Evolutionary conservation across 2,888 invertebrate genomes (phyloP).

Genomic region (Aspidapion aeneum): DNA sequence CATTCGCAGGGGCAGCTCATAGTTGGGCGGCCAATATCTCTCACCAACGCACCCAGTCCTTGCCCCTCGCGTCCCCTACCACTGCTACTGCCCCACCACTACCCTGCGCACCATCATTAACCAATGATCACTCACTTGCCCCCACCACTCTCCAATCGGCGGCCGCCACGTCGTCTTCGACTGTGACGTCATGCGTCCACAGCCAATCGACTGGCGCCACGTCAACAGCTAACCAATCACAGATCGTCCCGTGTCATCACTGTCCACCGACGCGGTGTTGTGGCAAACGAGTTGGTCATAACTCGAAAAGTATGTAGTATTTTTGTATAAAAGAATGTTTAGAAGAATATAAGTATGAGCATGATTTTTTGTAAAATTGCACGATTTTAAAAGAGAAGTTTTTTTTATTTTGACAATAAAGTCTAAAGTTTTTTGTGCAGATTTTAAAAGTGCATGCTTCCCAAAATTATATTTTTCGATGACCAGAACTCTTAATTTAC

Average conservation of each 20-base stretch:
- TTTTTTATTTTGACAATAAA: no score
- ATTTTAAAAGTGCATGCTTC: no score
- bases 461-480: no score
- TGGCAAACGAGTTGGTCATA: constrained; percentile 40
- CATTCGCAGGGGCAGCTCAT: constrained; percentile 37
- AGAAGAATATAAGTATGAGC: no score
- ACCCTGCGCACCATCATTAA: constrained; percentile 27
- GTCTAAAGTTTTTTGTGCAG: no score
- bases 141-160: constrained; percentile 18
- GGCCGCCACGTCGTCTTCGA: constrained; percentile 1
- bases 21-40: constrained; percentile 42
- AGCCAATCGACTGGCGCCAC: constrained; percentile 15
- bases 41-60: constrained; percentile 68
- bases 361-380: no score
- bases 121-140: constrained; percentile 29
- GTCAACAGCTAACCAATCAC: background rate
- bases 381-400: no score
- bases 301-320: constrained; percentile 45
- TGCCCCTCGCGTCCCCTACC: constrained; percentile 54
- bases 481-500: no score
- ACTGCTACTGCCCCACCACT: constrained; percentile 22
- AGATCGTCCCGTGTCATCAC: constrained; percentile 10
- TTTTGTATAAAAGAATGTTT: no score
- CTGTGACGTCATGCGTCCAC: background rate
- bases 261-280: constrained; percentile 25